Evolutionary conservation across 1,140 invertebrate genomes (phyloP).

Genomic region (Luehdorfia chinensis): DNA sequence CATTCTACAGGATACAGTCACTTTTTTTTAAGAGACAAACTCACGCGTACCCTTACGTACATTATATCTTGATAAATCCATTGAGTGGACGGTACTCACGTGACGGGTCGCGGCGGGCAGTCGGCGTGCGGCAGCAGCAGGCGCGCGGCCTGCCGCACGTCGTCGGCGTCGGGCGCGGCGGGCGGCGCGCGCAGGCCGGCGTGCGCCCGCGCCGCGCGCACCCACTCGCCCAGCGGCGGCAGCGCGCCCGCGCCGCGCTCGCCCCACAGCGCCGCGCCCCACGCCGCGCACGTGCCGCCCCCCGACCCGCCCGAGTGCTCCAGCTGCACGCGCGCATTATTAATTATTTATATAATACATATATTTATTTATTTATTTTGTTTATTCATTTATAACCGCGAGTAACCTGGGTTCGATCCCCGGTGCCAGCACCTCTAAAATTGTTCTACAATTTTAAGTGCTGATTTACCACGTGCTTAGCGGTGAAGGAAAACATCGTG

Average conservation of each 20-base stretch:
- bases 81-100: conserved; percentile 49
- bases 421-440: too few relatives aligned
- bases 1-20: too few relatives aligned
- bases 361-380: too few relatives aligned
- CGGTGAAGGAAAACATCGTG: too few relatives aligned
- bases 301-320: conserved; percentile 75
- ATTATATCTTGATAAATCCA: too few relatives aligned
- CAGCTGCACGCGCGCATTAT: conserved; percentile 62
- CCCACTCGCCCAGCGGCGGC: conserved; percentile 92
- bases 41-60: too few relatives aligned
- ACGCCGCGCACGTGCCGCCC: conserved; percentile 78
- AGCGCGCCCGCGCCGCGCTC: conserved; percentile 89
- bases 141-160: conserved; percentile 91
- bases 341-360: too few relatives aligned
- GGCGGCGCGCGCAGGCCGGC: conserved; percentile 88
- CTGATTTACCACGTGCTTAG: too few relatives aligned
- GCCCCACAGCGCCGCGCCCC: conserved; percentile 85
- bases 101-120: conserved; percentile 87
- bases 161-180: conserved; percentile 87
- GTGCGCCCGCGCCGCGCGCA: conserved; percentile 88
- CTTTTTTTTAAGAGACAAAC: too few relatives aligned
- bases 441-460: too few relatives aligned
- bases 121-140: conserved; percentile 92
- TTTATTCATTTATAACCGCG: too few relatives aligned
- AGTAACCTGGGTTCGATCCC: too few relatives aligned